Percentiles rank a stretch among this genome's conserved stretches.
phyloP scores from a whole-genome alignment of 2,888 invertebrate genomes.

The Leptogaster cylindrica region DNA sequence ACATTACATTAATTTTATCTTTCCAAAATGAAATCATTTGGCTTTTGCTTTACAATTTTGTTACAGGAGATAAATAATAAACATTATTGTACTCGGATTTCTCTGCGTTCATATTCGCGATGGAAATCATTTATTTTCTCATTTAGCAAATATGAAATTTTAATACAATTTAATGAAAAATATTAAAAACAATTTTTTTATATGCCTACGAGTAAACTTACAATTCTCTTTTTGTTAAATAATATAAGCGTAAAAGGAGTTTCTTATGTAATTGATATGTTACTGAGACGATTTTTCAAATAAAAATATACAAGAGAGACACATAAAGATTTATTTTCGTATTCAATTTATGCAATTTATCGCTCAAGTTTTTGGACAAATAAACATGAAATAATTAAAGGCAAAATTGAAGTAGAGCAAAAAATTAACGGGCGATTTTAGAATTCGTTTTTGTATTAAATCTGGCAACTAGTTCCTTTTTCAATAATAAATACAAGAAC shows the following conservation, averaged over 20 bases:
- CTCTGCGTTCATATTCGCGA: no score
- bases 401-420: no score
- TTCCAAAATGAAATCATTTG: no score
- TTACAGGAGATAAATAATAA: slow-evolving; percentile 11
- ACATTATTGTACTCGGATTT: neutral
- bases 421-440: no score
- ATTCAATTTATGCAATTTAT: no score
- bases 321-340: no score
- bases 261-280: slow-evolving; percentile 45
- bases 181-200: slow-evolving; percentile 20
- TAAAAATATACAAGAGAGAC: slow-evolving; percentile 40
- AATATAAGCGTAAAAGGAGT: slow-evolving; percentile 40
- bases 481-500: no score
- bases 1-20: no score
- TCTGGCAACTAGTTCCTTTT: no score
- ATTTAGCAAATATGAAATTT: slow-evolving; percentile 28
- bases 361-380: no score
- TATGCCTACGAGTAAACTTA: slow-evolving; percentile 18
- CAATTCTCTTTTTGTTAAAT: slow-evolving; percentile 35
- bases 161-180: slow-evolving; percentile 14
- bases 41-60: slow-evolving; percentile 9
- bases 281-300: slow-evolving; percentile 44
- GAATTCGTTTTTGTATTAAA: no score
- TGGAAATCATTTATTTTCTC: slow-evolving; percentile 2
- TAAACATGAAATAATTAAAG: no score